Percentiles rank a stretch among this genome's conserved stretches.
Evolutionary conservation across 1,140 invertebrate species (phyloP).

Genomic region (Diuraphis noxia): DNA sequence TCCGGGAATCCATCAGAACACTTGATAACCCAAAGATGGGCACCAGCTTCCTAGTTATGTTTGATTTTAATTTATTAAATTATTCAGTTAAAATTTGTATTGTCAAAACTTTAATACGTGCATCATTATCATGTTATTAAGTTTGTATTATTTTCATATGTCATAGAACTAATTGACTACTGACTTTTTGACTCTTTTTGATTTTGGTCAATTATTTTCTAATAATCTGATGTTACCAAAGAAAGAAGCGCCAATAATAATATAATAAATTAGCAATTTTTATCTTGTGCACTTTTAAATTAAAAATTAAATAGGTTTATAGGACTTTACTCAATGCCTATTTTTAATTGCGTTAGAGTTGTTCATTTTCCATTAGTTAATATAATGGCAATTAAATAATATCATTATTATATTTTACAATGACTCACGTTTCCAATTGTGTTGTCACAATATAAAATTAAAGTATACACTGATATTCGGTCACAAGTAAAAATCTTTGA

Average conservation of each 20-base stretch:
- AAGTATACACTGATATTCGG: neutral
- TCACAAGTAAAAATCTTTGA: neutral
- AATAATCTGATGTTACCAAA: no score
- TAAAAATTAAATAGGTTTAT: conserved; percentile 12
- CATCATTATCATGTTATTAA: no score
- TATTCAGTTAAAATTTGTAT: no score
- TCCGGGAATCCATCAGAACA: no score
- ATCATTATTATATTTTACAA: neutral
- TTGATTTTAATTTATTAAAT: no score
- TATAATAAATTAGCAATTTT: conserved; percentile 5
- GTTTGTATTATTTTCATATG: no score
- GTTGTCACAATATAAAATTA: neutral
- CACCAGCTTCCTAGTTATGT: no score
- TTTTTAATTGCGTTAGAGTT: neutral
- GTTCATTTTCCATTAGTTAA: neutral
- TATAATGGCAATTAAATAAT: neutral
- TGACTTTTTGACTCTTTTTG: no score
- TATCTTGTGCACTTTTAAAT: neutral
- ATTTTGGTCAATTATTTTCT: no score
- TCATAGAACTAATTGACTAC: no score
- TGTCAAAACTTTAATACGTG: no score
- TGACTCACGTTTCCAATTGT: neutral
- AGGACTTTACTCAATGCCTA: neutral
- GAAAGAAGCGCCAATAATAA: neutral
- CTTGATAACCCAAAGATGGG: no score